Base-by-base conservation (phyloP, 2,113 vertebrate genomes). In the Trachemys scripta region DNA sequence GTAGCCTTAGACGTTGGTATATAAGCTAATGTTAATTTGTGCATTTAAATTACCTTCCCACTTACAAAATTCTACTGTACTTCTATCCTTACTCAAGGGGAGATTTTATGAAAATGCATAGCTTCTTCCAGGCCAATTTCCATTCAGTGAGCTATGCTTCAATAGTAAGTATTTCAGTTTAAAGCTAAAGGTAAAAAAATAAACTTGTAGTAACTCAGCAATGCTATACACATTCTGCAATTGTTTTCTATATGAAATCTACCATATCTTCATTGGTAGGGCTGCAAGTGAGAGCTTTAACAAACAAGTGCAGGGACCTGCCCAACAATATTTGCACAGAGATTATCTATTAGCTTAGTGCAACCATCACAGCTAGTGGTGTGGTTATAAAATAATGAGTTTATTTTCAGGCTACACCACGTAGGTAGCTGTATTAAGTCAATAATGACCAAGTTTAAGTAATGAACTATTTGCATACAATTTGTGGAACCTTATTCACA, bases 221-320 rank as follows among this genome's bases (percentile, higher is more conserved):
- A 1, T 47, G 27, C 50, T 65, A 47, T 0, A 0, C 12, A 19
- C 35, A 2, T 10, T 88, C 4, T 9, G 2, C 24, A 87, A 27
- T 89, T 38, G 6, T 13, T 25, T 16, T 92, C 59, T 84, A 54
- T 10, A 51, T 0, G 13, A 83, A 80, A 3, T 0, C 38, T 78
- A 45, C 75, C 2, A 82, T 20, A 87, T 45, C 80, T 72, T 49
- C 53, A 84, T 53, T 59, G 50, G 7, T 45, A 51, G 84, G 45
- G 1, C 69, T 79, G 50, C 3, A 1, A 85, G 80, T 57, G 25
- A 50, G 87, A 25, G 38, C 13, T 3, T 54, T 1, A 65, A 76
- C 75, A 80, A 75, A 82, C 0, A 5, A 88, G 45, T 83, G 82
- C 79, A 76, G 88, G 35, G 62, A 88, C 84, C 45, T 35, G 29